Conservation (phyloP, 1,140 invertebrate species). For the Heliconius eleuchia region DNA sequence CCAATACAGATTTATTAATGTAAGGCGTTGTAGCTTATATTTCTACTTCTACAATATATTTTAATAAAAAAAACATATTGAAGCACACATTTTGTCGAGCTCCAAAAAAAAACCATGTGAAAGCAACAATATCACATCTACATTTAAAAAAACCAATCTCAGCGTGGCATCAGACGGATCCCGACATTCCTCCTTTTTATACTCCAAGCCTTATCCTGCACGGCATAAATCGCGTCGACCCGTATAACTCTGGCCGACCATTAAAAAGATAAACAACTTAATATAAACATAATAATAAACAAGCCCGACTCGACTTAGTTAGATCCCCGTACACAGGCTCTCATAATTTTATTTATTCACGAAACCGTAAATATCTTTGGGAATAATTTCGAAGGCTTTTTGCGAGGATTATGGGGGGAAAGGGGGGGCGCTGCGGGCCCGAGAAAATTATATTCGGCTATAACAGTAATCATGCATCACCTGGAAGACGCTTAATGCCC, state of each 20-base stretch:
- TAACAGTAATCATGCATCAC: constrained; percentile 82
- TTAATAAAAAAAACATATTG: constrained; percentile 32
- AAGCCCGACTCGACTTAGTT: constrained; percentile 68
- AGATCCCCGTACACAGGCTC: constrained; percentile 66
- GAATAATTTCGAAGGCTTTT: constrained; percentile 80
- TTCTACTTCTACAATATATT: neutral
- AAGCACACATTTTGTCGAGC: constrained; percentile 13
- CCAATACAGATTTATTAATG: neutral
- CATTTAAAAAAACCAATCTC: constrained; percentile 78
- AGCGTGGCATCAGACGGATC: constrained; percentile 65
- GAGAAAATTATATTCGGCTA: constrained; percentile 81
- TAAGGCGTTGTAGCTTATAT: neutral
- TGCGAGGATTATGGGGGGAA: constrained; percentile 79
- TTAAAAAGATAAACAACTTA: constrained; percentile 82
- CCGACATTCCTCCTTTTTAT: constrained; percentile 72
- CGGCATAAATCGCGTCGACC: constrained; percentile 73
- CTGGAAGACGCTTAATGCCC: constrained; percentile 79
- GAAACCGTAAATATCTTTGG: constrained; percentile 78
- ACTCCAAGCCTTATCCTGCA: constrained; percentile 69
- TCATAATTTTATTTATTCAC: constrained; percentile 81
- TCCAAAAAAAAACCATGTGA: constrained; percentile 33
- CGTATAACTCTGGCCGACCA: constrained; percentile 75
- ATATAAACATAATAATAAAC: constrained; percentile 81
- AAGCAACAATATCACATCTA: constrained; percentile 58
- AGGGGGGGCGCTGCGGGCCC: constrained; percentile 73